phyloP scores from a whole-genome alignment of 2,113 vertebrate species.

The Paramisgurnus dabryanus region DNA sequence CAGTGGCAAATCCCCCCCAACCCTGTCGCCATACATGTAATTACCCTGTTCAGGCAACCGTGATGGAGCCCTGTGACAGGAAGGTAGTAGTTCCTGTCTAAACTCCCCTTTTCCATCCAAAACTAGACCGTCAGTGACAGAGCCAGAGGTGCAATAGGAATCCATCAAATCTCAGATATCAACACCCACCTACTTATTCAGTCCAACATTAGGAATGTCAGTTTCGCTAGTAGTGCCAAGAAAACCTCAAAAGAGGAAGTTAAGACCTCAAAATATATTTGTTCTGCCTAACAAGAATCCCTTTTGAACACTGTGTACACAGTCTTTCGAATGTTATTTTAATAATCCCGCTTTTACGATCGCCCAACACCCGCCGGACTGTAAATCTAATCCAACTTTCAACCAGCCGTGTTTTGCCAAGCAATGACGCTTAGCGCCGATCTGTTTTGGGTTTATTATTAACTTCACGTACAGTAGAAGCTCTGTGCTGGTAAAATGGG shows the following conservation, averaged over 20 bases:
- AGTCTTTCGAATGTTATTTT: constrained; percentile 60
- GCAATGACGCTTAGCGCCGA: constrained; percentile 56
- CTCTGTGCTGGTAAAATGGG: constrained; percentile 45
- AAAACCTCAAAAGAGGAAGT: constrained; percentile 64
- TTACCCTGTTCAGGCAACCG: constrained; percentile 76
- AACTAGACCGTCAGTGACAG: constrained; percentile 19
- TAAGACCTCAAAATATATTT: constrained; percentile 62
- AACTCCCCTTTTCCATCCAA: constrained; percentile 16
- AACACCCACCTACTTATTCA: constrained; percentile 47
- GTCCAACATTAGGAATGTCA: constrained; percentile 31
- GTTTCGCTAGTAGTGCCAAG: constrained; percentile 52
- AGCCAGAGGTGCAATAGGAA: constrained; percentile 7
- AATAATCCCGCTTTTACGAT: constrained; percentile 60
- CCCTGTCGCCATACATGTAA: constrained; percentile 69
- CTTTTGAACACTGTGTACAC: constrained; percentile 64
- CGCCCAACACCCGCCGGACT: constrained; percentile 58
- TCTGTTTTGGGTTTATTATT: constrained; percentile 73
- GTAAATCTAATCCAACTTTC: constrained; percentile 72
- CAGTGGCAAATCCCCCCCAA: constrained; percentile 61
- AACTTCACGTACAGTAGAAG: constrained; percentile 63
- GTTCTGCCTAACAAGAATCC: constrained; percentile 57
- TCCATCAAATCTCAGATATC: constrained; percentile 28
- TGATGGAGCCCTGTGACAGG: constrained; percentile 58
- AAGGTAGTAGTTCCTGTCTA: constrained; percentile 45
- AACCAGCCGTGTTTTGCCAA: constrained; percentile 72